These are phyloP conservation scores for Aspidapion aeneum DNA, from an alignment of 2,888 invertebrate genomes.

Conservation along the genomic window DNA sequence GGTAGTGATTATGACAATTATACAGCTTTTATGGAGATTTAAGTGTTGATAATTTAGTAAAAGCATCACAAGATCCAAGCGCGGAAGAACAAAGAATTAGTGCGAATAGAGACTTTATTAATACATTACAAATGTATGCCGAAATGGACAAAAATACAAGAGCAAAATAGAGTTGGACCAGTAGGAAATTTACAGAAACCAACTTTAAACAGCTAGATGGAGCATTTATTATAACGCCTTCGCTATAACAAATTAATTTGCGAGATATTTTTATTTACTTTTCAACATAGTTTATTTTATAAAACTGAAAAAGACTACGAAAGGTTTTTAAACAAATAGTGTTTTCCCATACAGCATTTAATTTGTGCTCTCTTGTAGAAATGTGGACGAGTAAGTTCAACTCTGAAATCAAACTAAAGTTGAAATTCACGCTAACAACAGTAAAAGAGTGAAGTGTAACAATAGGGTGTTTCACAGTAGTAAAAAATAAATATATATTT, in stretches of 20 bases:
- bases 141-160: neutral
- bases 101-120: neutral
- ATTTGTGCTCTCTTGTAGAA: conserved; percentile 7
- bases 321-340: conserved; percentile 51
- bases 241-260: too few relatives aligned
- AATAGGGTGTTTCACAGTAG: too few relatives aligned
- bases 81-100: neutral
- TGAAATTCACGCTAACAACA: conserved; percentile 10
- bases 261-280: too few relatives aligned
- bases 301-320: conserved; percentile 66
- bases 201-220: neutral
- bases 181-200: neutral
- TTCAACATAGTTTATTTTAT: conserved; percentile 61
- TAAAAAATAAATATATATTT: too few relatives aligned
- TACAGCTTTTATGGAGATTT: conserved; percentile 24
- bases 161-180: neutral
- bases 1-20: conserved; percentile 18
- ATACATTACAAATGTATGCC: neutral
- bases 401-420: conserved; percentile 14
- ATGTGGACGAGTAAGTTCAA: conserved; percentile 21
- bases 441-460: too few relatives aligned
- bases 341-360: conserved; percentile 4
- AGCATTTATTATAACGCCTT: too few relatives aligned
- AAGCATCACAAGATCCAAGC: neutral
- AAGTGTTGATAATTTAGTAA: conserved; percentile 21